Percentiles rank a stretch among this genome's conserved stretches.
phyloP scores from a whole-genome alignment of 1,140 invertebrate genomes.

The Melipona quadrifasciata region DNA sequence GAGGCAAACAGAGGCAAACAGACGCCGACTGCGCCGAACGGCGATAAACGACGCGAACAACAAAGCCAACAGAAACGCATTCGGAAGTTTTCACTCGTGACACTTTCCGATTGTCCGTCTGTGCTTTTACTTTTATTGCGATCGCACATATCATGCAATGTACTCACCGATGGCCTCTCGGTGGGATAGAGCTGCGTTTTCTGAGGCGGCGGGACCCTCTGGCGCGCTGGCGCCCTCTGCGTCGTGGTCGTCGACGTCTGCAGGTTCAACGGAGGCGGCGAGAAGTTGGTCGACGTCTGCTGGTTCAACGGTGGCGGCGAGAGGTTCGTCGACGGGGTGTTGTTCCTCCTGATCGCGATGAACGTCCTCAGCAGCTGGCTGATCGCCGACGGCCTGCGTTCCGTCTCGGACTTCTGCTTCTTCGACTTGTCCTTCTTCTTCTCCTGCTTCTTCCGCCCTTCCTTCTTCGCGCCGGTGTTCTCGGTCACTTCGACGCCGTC shows the following conservation, averaged over 20 bases:
- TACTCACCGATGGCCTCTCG: conserved; percentile 12
- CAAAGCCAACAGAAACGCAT: not conserved
- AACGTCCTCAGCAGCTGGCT: conserved; percentile 58
- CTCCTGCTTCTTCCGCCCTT: conserved; percentile 17
- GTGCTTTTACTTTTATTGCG: not conserved
- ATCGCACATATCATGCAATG: too few relatives aligned
- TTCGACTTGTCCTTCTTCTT: conserved; percentile 19
- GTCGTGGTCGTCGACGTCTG: not conserved
- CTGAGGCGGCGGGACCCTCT: not conserved
- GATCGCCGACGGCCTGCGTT: conserved; percentile 28
- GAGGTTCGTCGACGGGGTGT: not conserved
- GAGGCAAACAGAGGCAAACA: not conserved
- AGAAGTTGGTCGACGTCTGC: not conserved
- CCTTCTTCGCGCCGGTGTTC: not conserved
- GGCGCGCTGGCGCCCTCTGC: not conserved
- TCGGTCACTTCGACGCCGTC: conserved; percentile 15
- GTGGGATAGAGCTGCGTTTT: not conserved
- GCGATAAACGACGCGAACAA: not conserved
- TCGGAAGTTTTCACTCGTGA: not conserved
- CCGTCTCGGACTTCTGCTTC: not conserved
- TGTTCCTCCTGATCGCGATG: conserved; percentile 49
- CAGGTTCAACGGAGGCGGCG: conserved; percentile 11
- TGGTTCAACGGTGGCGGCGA: conserved; percentile 15
- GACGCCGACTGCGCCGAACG: too few relatives aligned
- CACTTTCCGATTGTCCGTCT: not conserved